A percentile compares a stretch with the other conserved stretches of the same genome.
Conservation (phyloP, 2,113 vertebrate species). For the Climacteris rufus region DNA sequence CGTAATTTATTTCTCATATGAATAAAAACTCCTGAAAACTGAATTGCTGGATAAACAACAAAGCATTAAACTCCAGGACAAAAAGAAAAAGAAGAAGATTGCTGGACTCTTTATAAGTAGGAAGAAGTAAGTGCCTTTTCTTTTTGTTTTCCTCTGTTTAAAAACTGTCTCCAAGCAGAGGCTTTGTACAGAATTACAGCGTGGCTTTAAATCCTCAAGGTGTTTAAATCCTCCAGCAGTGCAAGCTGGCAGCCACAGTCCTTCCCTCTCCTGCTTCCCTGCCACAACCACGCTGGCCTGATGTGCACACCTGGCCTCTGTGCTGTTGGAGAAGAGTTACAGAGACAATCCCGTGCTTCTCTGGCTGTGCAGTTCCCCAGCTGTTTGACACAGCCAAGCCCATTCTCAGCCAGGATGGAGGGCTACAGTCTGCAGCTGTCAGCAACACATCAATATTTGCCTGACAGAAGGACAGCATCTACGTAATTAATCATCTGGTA, state of each 20-base stretch:
- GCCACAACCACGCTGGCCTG: neutral
- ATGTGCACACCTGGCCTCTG: neutral
- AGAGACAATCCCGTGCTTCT: neutral
- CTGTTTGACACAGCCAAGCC: neutral
- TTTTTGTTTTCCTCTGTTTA: neutral
- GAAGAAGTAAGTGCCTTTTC: neutral
- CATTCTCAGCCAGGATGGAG: neutral
- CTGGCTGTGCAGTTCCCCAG: neutral
- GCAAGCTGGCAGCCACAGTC: neutral
- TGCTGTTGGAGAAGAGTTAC: neutral
- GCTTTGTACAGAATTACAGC: neutral
- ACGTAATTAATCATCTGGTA: conserved; percentile 61
- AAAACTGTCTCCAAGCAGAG: neutral
- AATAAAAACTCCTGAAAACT: conserved; percentile 46
- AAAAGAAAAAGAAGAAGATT: neutral
- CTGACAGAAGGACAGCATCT: conserved; percentile 61
- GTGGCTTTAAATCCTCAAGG: conserved; percentile 1
- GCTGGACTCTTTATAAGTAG: neutral
- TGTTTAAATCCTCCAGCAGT: neutral
- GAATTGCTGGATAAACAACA: conserved; percentile 24
- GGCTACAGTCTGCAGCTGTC: neutral
- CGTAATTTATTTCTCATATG: conserved; percentile 48
- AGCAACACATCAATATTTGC: neutral
- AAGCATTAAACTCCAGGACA: conserved; percentile 7
- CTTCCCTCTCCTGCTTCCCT: neutral